phyloP scores from a whole-genome alignment of 2,888 invertebrate genomes.

The Latheticus oryzae region DNA sequence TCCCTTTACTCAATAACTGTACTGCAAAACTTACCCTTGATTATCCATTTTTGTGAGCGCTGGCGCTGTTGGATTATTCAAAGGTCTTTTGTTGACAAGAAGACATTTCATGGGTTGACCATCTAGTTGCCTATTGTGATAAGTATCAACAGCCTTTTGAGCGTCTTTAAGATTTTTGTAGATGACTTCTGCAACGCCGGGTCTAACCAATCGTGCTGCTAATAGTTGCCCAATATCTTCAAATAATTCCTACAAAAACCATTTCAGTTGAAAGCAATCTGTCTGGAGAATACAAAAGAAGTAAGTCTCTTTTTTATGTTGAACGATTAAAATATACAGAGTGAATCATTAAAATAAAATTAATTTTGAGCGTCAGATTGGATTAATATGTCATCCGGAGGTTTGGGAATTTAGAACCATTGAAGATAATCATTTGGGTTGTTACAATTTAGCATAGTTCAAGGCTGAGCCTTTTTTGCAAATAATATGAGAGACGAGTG shows the following conservation, averaged over 20 bases:
- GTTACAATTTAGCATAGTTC: too few relatives aligned
- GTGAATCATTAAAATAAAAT: too few relatives aligned
- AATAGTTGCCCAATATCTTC: constrained; percentile 91
- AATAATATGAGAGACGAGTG: too few relatives aligned
- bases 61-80: constrained; percentile 71
- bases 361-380: too few relatives aligned
- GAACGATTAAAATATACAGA: too few relatives aligned
- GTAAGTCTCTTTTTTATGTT: too few relatives aligned
- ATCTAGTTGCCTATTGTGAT: constrained; percentile 93
- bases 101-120: constrained; percentile 94
- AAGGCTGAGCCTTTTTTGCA: too few relatives aligned
- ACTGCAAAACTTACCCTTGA: constrained; percentile 49
- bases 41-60: constrained; percentile 59
- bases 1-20: neutral
- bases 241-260: constrained; percentile 83
- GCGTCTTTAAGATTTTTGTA: constrained; percentile 89
- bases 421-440: too few relatives aligned
- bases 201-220: constrained; percentile 84
- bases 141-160: constrained; percentile 89
- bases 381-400: too few relatives aligned
- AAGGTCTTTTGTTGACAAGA: constrained; percentile 80
- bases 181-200: constrained; percentile 92
- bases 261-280: neutral
- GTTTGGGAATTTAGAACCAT: too few relatives aligned
- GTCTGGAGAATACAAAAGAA: constrained; percentile 10